Evolutionary conservation across 2,113 vertebrate species (phyloP).

Genomic region (Sinocyclocheilus grahami): DNA sequence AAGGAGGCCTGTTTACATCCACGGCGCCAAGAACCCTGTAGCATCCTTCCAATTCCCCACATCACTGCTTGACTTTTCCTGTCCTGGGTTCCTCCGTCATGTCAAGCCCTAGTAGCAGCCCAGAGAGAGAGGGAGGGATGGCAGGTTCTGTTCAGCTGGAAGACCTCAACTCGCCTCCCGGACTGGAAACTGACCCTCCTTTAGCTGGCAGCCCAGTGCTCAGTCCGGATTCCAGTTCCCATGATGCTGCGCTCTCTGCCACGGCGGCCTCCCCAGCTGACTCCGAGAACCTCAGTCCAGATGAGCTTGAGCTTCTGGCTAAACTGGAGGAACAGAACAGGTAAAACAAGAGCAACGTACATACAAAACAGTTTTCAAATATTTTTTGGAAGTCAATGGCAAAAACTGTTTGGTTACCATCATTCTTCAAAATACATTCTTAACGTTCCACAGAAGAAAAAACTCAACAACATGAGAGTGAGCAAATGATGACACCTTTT

Average conservation of each 20-base stretch:
- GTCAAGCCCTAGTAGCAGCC: conserved; percentile 74
- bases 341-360: conserved; percentile 64
- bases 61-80: conserved; percentile 4
- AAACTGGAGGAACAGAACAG: conserved; percentile 98
- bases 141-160: conserved; percentile 65
- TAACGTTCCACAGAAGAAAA: too few species aligned
- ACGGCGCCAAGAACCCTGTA: conserved; percentile 16
- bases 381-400: not conserved
- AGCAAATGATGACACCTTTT: too few species aligned
- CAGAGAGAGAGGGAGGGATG: conserved; percentile 69
- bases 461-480: too few species aligned
- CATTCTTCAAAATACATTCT: not conserved
- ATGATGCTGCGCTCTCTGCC: conserved; percentile 80
- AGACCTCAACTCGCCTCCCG: conserved; percentile 70
- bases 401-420: too few species aligned
- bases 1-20: conserved; percentile 18
- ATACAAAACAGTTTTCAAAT: not conserved
- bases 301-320: conserved; percentile 92
- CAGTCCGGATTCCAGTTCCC: conserved; percentile 92
- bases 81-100: conserved; percentile 56
- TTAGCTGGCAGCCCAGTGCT: conserved; percentile 85
- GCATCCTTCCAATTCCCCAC: conserved; percentile 24
- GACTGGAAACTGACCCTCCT: conserved; percentile 69
- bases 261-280: conserved; percentile 85
- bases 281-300: conserved; percentile 92